Conservation (phyloP, 1,140 invertebrate genomes). For the Trachymyrmex cornetzi region DNA sequence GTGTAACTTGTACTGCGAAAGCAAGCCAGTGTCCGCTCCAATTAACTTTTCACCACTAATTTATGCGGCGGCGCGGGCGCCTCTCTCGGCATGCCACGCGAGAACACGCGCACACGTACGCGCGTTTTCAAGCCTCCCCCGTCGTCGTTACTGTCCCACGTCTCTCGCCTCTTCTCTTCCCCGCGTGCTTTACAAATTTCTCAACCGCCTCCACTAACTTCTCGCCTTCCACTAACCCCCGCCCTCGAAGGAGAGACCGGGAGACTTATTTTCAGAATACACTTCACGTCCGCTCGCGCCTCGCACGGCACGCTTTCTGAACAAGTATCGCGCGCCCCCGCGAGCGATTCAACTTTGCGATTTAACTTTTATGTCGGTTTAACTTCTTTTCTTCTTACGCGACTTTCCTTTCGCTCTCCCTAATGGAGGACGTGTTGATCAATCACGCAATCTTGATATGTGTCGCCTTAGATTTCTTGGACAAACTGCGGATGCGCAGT, state of each 20-base stretch:
- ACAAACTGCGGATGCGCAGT: background rate
- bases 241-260: conserved; percentile 35
- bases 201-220: conserved; percentile 52
- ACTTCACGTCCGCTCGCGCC: conserved; percentile 54
- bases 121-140: conserved; percentile 35
- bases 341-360: conserved; percentile 37
- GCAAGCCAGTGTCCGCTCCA: conserved; percentile 81
- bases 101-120: conserved; percentile 58
- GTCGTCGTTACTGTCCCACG: conserved; percentile 21
- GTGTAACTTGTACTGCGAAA: conserved; percentile 80
- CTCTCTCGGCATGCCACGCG: conserved; percentile 67
- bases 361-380: conserved; percentile 38
- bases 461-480: background rate
- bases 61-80: conserved; percentile 76
- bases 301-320: conserved; percentile 12
- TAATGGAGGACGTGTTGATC: conserved; percentile 16
- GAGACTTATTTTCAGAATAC: conserved; percentile 67
- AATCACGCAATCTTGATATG: background rate
- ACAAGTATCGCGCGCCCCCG: conserved; percentile 11
- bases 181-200: conserved; percentile 66
- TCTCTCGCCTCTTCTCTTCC: background rate
- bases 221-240: background rate
- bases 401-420: background rate
- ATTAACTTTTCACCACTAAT: conserved; percentile 84
- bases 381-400: conserved; percentile 2